Evolutionary conservation across 2,797 vertebrate species (phyloP).

Genomic region (Ambastaia sidthimunki): DNA sequence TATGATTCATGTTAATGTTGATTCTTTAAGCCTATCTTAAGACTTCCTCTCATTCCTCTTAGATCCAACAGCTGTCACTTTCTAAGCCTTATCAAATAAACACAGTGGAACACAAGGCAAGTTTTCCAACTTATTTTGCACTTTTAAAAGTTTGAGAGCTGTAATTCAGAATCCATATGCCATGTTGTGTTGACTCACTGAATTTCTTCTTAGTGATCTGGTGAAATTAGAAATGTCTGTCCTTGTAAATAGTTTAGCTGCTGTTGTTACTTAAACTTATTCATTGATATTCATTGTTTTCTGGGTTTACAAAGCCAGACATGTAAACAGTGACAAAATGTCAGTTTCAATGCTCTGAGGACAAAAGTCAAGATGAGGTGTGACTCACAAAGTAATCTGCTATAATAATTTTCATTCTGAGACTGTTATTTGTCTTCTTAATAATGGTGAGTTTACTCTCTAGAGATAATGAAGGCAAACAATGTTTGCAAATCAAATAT

Average conservation of each 20-base stretch:
- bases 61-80: background rate
- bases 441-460: conserved; percentile 34
- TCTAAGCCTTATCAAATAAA: background rate
- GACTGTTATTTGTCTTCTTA: conserved; percentile 49
- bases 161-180: background rate
- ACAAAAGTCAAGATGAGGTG: conserved; percentile 18
- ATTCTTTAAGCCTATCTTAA: no score
- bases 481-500: conserved; percentile 53
- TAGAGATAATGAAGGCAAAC: conserved; percentile 54
- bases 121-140: background rate
- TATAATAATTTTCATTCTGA: conserved; percentile 48
- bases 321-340: background rate
- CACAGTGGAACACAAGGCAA: background rate
- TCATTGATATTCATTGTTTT: background rate
- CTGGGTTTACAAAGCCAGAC: conserved; percentile 2
- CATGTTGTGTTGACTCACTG: background rate
- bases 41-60: background rate
- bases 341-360: conserved; percentile 3
- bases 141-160: background rate
- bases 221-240: background rate
- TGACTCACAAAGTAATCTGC: conserved; percentile 42
- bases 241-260: background rate
- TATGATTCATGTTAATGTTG: no score
- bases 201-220: background rate
- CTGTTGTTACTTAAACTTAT: conserved; percentile 15